Base-by-base conservation (phyloP, 2,888 invertebrate genomes). In the Callimorpha dominula region DNA sequence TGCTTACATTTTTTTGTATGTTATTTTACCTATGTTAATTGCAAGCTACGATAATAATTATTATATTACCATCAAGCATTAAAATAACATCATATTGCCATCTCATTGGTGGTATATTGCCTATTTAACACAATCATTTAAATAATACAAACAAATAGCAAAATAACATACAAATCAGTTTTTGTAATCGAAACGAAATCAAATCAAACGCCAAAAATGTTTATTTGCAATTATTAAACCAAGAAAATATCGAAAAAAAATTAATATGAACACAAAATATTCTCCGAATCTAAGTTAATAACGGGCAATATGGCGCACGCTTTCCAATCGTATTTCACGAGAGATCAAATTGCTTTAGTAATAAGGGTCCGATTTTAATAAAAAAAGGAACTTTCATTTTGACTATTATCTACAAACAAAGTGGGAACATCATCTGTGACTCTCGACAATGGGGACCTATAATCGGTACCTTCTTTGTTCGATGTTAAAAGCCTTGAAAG, bases 261-360 rank as follows among this genome's bases (percentile, higher is more conserved):
- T 78, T 73, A 77, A 78, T 81, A 77, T 62, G 76, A 80, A 77
- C 77, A 81, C 69, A 82, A 66, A 81, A 80, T 75, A 77, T 66
- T 40, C 69, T 74, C 67, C 64, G 60, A 72, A 77, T 81, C 78
- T 74, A 77, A 91, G 86, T 91, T 92, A 93, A 92, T 93, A 93
- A 91, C 88, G 87, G 85, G 86, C 92, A 91, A 92, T 89, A 91
- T 92, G 92, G 91, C 88, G 91, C 85, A 86, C 86, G 86, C 89
- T 88, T 89, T 90, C 88, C 90, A 91, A 92, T 92, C 91, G 89
- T 90, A 91, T 91, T 90, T 88, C 86, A 86, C 87, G 89, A 86
- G 87, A 90, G 89, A 88, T 90, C 90, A 90, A 91, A 93, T 92
- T 91, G 92, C 91, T 91, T 91, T 89, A 86, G 89, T 91, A 92